phyloP scores from a whole-genome alignment of 30 jellyfish, hydroid and myxozoan genomes.

The Aurelia aurita region DNA sequence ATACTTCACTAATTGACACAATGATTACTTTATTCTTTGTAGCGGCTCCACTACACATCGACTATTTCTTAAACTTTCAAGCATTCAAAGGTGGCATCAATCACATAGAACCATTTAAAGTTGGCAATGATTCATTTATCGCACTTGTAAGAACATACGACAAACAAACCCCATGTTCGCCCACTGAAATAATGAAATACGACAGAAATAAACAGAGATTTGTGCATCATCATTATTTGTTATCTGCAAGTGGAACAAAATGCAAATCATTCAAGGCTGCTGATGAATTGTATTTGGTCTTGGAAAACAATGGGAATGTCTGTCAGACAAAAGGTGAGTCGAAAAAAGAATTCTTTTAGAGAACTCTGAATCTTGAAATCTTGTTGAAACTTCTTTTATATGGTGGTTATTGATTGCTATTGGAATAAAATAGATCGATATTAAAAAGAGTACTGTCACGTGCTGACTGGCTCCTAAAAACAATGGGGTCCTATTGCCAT shows the following conservation, averaged over 20 bases:
- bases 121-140: conserved; percentile 44
- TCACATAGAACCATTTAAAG: conserved; percentile 50
- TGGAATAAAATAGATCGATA: no score
- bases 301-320: conserved; percentile 41
- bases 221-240: conserved; percentile 33
- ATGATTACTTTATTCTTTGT: no score
- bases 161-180: not conserved
- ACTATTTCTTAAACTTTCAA: conserved; percentile 42
- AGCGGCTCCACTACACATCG: conserved; percentile 55
- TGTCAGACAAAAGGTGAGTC: conserved; percentile 33
- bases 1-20: not conserved
- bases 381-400: no score
- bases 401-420: no score
- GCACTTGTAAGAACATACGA: conserved; percentile 40
- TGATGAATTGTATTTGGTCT: conserved; percentile 29
- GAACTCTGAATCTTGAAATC: no score
- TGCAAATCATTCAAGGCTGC: conserved; percentile 40
- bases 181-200: conserved; percentile 29
- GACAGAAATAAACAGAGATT: not conserved
- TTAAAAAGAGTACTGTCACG: no score
- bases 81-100: conserved; percentile 14
- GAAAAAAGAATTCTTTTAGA: no score
- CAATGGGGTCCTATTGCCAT: no score
- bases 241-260: conserved; percentile 48
- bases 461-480: no score